These are phyloP conservation scores for Hyphantria cunea DNA, from an alignment of 1,140 invertebrate genomes.

Conservation along the genomic window DNA sequence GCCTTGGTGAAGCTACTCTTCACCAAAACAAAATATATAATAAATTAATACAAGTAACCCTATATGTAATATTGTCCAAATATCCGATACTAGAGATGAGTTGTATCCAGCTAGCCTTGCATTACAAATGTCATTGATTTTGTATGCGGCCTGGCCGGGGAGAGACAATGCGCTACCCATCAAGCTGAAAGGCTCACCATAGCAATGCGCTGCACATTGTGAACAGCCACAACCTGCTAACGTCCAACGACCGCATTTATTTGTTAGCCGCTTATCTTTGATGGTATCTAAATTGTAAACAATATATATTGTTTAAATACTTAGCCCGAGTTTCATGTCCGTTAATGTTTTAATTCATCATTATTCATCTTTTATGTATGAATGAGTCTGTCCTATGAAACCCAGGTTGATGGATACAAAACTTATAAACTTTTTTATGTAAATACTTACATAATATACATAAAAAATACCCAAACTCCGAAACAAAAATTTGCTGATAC, in stretches of 20 bases:
- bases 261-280: slow-evolving; percentile 14
- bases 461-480: too few species aligned
- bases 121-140: slow-evolving; percentile 56
- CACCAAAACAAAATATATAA: too few species aligned
- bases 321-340: not conserved
- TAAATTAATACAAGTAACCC: not conserved
- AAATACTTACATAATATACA: too few species aligned
- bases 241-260: slow-evolving; percentile 14
- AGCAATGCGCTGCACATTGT: slow-evolving; percentile 24
- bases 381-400: too few species aligned
- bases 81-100: slow-evolving; percentile 21
- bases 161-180: slow-evolving; percentile 42
- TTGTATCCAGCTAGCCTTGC: slow-evolving; percentile 34
- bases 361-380: too few species aligned
- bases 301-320: not conserved
- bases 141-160: slow-evolving; percentile 41
- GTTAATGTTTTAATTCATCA: too few species aligned
- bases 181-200: slow-evolving; percentile 44
- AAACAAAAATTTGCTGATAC: too few species aligned
- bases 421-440: too few species aligned
- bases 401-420: too few species aligned
- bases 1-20: too few species aligned
- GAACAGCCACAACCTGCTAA: slow-evolving; percentile 21
- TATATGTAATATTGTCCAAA: not conserved
- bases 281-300: not conserved